phyloP scores from a whole-genome alignment of 2,888 invertebrate species.

The Eupithecia subumbrata region DNA sequence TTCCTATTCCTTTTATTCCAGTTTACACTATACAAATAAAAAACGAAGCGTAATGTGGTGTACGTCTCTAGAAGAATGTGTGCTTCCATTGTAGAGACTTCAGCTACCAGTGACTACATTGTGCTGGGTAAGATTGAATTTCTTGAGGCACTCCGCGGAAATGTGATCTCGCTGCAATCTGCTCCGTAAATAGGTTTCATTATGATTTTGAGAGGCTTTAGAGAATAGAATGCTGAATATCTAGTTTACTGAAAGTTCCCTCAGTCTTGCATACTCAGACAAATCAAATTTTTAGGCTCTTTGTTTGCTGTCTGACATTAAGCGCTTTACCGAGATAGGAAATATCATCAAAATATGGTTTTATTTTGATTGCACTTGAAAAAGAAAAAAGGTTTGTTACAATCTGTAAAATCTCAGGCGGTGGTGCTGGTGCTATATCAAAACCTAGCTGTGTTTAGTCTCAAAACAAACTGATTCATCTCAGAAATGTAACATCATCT shows the following conservation, averaged over 20 bases:
- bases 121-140: conserved; percentile 62
- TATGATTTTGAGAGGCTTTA: conserved; percentile 26
- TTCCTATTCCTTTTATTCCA: conserved; percentile 36
- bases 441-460: conserved; percentile 26
- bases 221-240: conserved; percentile 10
- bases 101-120: conserved; percentile 49
- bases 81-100: conserved; percentile 57
- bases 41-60: conserved; percentile 48
- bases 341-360: no score
- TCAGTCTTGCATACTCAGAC: background rate
- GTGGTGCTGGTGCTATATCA: background rate
- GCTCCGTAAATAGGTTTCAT: conserved; percentile 45
- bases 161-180: conserved; percentile 54
- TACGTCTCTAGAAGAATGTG: conserved; percentile 51
- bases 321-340: background rate
- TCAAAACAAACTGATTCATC: conserved; percentile 45
- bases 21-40: conserved; percentile 47
- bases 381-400: background rate
- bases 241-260: conserved; percentile 2
- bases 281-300: background rate
- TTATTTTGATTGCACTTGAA: background rate
- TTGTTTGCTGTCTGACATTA: background rate
- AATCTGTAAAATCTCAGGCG: background rate
- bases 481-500: conserved; percentile 50
- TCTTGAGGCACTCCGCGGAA: conserved; percentile 56